A percentile compares a stretch with the other conserved stretches of the same genome.
These are phyloP conservation scores for Sisor rabdophorus DNA, from an alignment of 2,113 vertebrate genomes.

Conservation along the genomic window DNA sequence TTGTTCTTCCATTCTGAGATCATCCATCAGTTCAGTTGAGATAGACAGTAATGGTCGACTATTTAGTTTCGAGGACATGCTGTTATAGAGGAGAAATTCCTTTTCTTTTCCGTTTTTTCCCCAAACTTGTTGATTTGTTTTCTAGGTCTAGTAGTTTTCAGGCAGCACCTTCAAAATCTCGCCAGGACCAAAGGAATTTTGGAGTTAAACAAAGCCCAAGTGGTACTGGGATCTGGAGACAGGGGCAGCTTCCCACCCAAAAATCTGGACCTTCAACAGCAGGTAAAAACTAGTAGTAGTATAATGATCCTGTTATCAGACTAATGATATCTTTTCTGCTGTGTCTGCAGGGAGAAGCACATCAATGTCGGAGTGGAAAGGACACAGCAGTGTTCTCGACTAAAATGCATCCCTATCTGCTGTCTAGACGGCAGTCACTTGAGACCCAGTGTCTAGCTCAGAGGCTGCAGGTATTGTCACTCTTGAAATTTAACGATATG, in stretches of 20 bases:
- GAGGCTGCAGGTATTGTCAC: constrained; percentile 45
- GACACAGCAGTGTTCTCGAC: constrained; percentile 70
- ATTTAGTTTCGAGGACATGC: neutral
- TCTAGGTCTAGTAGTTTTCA: constrained; percentile 89
- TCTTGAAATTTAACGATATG: neutral
- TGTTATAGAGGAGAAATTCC: neutral
- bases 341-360: constrained; percentile 73
- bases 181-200: constrained; percentile 96
- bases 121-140: neutral
- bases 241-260: constrained; percentile 53
- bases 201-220: constrained; percentile 94
- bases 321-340: neutral
- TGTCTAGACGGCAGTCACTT: constrained; percentile 84
- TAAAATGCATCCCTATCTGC: constrained; percentile 69
- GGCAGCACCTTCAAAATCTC: constrained; percentile 95
- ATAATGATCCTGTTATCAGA: neutral
- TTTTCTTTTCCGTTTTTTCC: no score
- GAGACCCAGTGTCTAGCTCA: constrained; percentile 89
- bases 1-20: constrained; percentile 25
- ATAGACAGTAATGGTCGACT: neutral
- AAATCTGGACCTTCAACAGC: constrained; percentile 61
- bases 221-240: constrained; percentile 72
- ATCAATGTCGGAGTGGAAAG: constrained; percentile 73
- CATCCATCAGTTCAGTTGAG: constrained; percentile 19
- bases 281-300: constrained; percentile 23